Evolutionary conservation across 1,140 invertebrate genomes (phyloP), one percentile per base, ranked within the genome.

Genomic region (Cydia amplana): DNA sequence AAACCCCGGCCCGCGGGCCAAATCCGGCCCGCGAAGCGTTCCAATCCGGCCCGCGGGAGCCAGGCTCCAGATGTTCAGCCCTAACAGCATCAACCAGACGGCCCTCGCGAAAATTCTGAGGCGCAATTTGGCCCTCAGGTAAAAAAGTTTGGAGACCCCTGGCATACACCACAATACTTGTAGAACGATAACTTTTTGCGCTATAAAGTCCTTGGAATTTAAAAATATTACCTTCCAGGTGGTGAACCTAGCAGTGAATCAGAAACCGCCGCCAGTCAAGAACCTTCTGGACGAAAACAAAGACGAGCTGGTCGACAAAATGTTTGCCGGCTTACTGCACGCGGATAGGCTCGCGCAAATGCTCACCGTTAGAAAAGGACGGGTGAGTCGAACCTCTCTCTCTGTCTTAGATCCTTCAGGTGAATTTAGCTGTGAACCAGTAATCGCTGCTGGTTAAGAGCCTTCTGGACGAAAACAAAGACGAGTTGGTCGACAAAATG

Each of bases 341-440:
- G 95, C 95, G 9, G 95, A 96, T 73, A 94, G 96, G 83, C 92
- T 96, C 78, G 85, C 94, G 9, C 94, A 94, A 81, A 95, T 96
- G 93, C 88, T 96, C 78, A 95, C 94, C 80, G 95, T 96, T 72
- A 93, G 96, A 77, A 97, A 97, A 83, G 96, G 96, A 85, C 95
- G 96, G 93, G 95, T 96, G 86, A 81, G 88, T 77, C 72, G 12
- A 18, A 6, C 16, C 5, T 51, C 49, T 51, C 49, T 51, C 49
- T 51, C 14, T 51, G 4, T 51, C n/a, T 51, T 18, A 18, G 43
- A 12, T 12, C 55, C 20, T 63, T 1, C 81, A 92, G 89, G 91
- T 92, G 23, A 91, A 87, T 55, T 67, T 91, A 64, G 85, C 86
- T 0, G 78, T 88, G 36, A 85, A 79, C 64, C 84, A 87, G 74